These are phyloP conservation scores for Drosophila tropicalis DNA, from an alignment of 1,140 invertebrate species.

Conservation along the genomic window DNA sequence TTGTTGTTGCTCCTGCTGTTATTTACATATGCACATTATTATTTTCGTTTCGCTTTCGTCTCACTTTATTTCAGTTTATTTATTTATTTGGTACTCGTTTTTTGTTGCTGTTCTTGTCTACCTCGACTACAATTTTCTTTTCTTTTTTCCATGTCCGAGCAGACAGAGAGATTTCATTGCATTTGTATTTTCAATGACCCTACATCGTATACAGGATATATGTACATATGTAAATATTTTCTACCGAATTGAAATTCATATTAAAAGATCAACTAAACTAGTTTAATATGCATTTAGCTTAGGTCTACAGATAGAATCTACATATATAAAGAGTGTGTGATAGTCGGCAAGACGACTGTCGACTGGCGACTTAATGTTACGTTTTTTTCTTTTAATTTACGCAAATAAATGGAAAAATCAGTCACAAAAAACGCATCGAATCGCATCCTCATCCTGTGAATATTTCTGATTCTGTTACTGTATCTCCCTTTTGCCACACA, in stretches of 20 bases:
- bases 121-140: conserved; percentile 20
- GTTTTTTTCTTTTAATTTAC: conserved; percentile 60
- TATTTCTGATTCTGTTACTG: conserved; percentile 35
- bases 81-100: conserved; percentile 48
- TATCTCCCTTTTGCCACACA: background rate
- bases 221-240: too few relatives aligned
- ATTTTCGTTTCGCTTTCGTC: conserved; percentile 63
- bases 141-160: conserved; percentile 18
- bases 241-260: too few relatives aligned
- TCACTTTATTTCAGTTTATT: conserved; percentile 74
- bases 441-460: conserved; percentile 22
- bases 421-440: conserved; percentile 52
- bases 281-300: too few relatives aligned
- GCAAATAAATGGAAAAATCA: conserved; percentile 78
- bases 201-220: too few relatives aligned
- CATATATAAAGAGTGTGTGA: background rate
- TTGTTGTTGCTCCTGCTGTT: conserved; percentile 45
- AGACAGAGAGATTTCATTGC: background rate
- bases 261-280: too few relatives aligned
- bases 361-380: background rate
- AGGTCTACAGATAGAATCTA: too few relatives aligned
- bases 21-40: conserved; percentile 80
- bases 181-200: background rate
- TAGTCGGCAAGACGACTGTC: background rate
- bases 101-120: conserved; percentile 8